Base-by-base conservation (phyloP, 2,888 invertebrate species). In the Epinotia nisella region DNA sequence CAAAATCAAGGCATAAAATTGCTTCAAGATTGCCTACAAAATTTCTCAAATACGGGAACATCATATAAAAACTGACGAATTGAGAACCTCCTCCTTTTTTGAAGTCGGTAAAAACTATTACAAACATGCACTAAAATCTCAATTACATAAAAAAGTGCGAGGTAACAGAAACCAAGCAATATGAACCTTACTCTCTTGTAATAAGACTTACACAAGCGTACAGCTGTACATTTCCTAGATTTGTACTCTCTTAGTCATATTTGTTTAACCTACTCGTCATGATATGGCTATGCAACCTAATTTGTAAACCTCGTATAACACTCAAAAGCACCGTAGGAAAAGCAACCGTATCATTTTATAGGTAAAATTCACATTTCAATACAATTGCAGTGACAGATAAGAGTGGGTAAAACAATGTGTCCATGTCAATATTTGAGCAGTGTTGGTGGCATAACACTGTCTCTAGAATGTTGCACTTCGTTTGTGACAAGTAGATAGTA, bases 251-350 rank as follows among this genome's bases (percentile, higher is more conserved):
- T 5, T 13, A 29, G 10, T 39, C 7, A 56, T 71, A 68, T 74
- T 71, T 74, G 62, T 74, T 74, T 71, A 60, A 24, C 74, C 74
- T 60, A 71, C 64, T 74, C 74, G 59, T 55, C 35, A 49, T 61
- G 71, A 67, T 67, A 67, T 41, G 55, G 45, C 21, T 55, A 66
- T 60, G 29, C 17, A 7, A 17, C n/a, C 15, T 39, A 24, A 45
- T 61, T 49, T 10, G 10, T 45, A 61, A 61, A 61, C 45, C 61
- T 61, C 45, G 39, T 65, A 55, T 65, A 55, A 21, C 13, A 39
- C 39, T 21, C 0, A 35, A 39, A 15, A 55, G 7, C 39, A 65
- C n/a, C 13, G 1, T 13, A 17, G 13, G 4, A 55, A 65, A 21
- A 65, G 21, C 39, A n/a, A 65, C 55, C 55, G 19, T 55, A 4